These are phyloP conservation scores for Saccostrea cuccullata DNA, from an alignment of 1,140 invertebrate species.

Conservation along the genomic window DNA sequence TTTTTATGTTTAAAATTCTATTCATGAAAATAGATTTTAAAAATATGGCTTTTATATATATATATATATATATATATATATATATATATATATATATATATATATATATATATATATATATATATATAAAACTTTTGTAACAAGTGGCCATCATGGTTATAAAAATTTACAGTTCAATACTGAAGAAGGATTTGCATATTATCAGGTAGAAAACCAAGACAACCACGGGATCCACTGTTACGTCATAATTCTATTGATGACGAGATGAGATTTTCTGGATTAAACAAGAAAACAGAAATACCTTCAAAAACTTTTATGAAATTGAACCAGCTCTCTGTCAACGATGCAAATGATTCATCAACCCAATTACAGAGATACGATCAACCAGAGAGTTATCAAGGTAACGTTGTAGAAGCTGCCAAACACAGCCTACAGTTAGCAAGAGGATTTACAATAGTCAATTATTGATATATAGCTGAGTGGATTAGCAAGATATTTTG, in stretches of 20 bases:
- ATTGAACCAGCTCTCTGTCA: conserved; percentile 80
- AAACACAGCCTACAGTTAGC: background rate
- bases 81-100: too few species aligned
- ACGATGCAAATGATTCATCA: conserved; percentile 36
- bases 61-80: too few species aligned
- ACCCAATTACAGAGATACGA: background rate
- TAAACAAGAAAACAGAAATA: conserved; percentile 83
- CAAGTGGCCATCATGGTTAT: background rate
- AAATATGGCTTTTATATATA: too few species aligned
- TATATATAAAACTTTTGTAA: too few species aligned
- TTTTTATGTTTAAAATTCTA: too few species aligned
- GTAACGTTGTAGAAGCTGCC: background rate
- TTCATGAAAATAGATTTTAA: too few species aligned
- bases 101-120: too few species aligned
- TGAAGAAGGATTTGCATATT: conserved; percentile 36
- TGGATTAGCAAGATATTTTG: too few species aligned
- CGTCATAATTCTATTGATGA: conserved; percentile 80
- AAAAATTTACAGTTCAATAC: background rate
- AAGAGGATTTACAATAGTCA: too few species aligned
- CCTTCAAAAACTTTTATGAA: conserved; percentile 86
- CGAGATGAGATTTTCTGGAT: conserved; percentile 81
- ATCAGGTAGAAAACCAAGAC: conserved; percentile 56
- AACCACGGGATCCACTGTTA: conserved; percentile 69
- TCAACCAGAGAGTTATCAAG: background rate
- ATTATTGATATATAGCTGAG: too few species aligned